Evolutionary conservation across 2,113 vertebrate species (phyloP), one percentile per base, ranked within the genome.

Genomic region (Chlamydotis undulata): DNA sequence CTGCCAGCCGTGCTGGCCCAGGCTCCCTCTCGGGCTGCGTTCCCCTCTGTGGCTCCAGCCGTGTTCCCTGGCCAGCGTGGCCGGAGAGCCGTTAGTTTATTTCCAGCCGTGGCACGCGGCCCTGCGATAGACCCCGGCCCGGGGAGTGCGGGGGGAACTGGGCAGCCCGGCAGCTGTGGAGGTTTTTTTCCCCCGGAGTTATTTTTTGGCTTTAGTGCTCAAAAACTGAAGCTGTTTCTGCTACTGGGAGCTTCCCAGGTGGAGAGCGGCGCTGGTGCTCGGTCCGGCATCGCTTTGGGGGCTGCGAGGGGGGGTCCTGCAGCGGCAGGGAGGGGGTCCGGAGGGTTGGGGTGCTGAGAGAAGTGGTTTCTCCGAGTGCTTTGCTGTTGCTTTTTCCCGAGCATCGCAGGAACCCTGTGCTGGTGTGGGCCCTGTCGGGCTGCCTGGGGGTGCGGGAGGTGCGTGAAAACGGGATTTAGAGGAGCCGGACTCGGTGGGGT

Each of bases 251-350:
- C 16, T 31, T n/a, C 33, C 60, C 2, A 3, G 28, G 74, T 7
- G 1, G 37, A 10, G 52, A 9, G 56, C 0, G 3, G 56, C 33
- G 10, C 41, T 0, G 7, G 47, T 16, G 74, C 47, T n/a, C 6
- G 1, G 49, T 37, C 18, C 12, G 26, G 39, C 0, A 0, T 50
- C 12, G 16, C 65, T 17, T 9, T 39, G 6, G 33, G 9, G n/a
- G 53, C 56, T 19, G 41, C 3, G 7, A 6, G 63, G 52, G 29
- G 0, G 1, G 29, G 17, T 35, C 49, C 39, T 7, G 53, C 4
- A 5, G 68, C 1, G 4, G 16, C 43, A n/a, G 29, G n/a, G 43
- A 10, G 11, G 24, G 43, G 12, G 43, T 75, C 49, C 3, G 3
- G 19, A 29, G n/a, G 37, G 5, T 55, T 89, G 59, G 4, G 6